Evolutionary conservation across 2,113 vertebrate genomes (phyloP), one percentile per base, ranked within the genome.

Genomic region (Leucopsar rothschildi): DNA sequence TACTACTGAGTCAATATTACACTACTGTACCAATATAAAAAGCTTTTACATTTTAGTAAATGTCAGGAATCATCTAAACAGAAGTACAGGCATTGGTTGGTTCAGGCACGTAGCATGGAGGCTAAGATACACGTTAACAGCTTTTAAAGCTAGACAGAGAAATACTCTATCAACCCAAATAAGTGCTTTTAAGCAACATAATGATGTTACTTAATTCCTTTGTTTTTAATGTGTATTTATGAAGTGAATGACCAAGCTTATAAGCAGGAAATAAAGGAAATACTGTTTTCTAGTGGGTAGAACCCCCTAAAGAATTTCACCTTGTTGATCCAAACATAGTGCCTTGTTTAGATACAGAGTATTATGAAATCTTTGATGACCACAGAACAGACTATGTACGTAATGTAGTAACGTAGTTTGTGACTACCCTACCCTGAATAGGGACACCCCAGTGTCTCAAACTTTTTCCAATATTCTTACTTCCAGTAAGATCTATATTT

Each of bases 41-140:
- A 71, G 47, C 23, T 82, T 76, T 66, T 55, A 45, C 33, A 42
- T 55, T 85, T 79, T 49, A 59, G 7, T 61, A n/a, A 19, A 16
- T 8, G 19, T 73, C 56, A 92, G 15, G 25, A 84, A 73, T 72
- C 28, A 57, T 6, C 65, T 66, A 10, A 85, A 47, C 11, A 82
- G 20, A n/a, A 86, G 2, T 5, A 63, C 2, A 52, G 6, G 21
- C 33, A 92, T 13, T 59, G 40, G 23, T n/a, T 89, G 52, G 13
- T 65, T 91, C 57, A 85, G 49, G 79, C 40, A 37, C 1, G 4
- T 19, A 86, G 39, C 12, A 23, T 3, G 22, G 21, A 72, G 83
- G 37, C 44, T 57, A 89, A 78, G 29, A 73, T 11, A 9, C 11
- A 52, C 0, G 0, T n/a, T 37, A 60, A n/a, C 29, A 86, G 44